Base-by-base conservation (phyloP, 2,113 vertebrate species). In the Grallaria varia region DNA sequence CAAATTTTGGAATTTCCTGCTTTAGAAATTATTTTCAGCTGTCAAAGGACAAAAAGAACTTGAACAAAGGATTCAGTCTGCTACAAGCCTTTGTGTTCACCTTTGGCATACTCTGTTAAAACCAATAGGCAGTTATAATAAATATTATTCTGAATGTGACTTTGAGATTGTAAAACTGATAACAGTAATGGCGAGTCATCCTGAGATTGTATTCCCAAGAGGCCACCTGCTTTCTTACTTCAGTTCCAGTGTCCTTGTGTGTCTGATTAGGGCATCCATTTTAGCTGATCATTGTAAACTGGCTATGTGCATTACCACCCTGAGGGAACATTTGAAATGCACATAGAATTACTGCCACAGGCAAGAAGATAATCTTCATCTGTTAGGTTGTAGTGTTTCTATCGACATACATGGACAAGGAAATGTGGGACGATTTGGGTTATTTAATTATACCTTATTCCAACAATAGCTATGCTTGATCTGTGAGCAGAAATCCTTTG, bases 161-260 rank as follows among this genome's bases (percentile, higher is more conserved):
- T 96, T 97, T 96, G 92, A 96, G 76, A 92, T 90, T 95, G 25
- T 93, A 96, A 94, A 76, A 81, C 59, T 87, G 55, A 39, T 86
- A 95, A 96, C 49, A 96, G 87, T 81, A 97, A 97, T 56, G 33
- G 66, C 74, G 87, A 92, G 62, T 88, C n/a, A 44, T 92, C 87
- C 93, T 93, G 94, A 96, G 83, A 97, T 82, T 94, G 58, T 91
- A 96, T 93, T 95, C 91, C 72, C 92, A 95, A 83, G 89, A 86
- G 93, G 42, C 66, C 50, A 68, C 77, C 95, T 82, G 40, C 62
- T 97, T 96, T 97, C 55, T 56, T 90, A 93, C 85, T 97, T 91
- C 87, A 88, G 63, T 97, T 94, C 39, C 86, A 88, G 2, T 96
- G 93, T 73, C 91, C 86, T 97, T 97, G 87, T 90, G 66, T 86